Conservation (phyloP, 1,140 invertebrate genomes). For the Drosophila elegans region DNA sequence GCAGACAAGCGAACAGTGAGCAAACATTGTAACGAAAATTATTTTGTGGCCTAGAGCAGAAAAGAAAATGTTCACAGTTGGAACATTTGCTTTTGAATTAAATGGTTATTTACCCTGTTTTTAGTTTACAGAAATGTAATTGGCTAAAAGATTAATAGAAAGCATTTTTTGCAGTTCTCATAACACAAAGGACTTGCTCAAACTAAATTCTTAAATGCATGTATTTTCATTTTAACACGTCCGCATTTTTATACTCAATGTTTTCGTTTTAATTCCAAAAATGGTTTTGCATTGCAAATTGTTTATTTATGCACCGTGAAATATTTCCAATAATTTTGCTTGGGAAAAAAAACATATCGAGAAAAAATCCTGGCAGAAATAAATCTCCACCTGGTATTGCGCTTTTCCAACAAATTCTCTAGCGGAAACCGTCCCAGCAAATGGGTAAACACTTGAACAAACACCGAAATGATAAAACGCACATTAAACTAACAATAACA, state of each 20-base stretch:
- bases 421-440: slow-evolving; percentile 9
- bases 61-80: neutral
- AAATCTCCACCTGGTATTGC: slow-evolving; percentile 41
- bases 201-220: slow-evolving; percentile 18
- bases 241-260: slow-evolving; percentile 1
- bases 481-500: slow-evolving; percentile 66
- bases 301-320: slow-evolving; percentile 45
- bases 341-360: slow-evolving; percentile 6
- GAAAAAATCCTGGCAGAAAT: slow-evolving; percentile 29
- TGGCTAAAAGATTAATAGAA: neutral
- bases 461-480: slow-evolving; percentile 58
- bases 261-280: slow-evolving; percentile 7
- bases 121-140: neutral
- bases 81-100: neutral
- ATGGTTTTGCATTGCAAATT: slow-evolving; percentile 37
- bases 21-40: slow-evolving; percentile 29
- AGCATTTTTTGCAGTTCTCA: neutral
- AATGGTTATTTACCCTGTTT: neutral
- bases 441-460: slow-evolving; percentile 54
- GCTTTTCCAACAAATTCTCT: slow-evolving; percentile 5
- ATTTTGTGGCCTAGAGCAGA: slow-evolving; percentile 10
- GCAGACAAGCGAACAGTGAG: slow-evolving; percentile 25
- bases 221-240: slow-evolving; percentile 20
- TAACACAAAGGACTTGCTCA: neutral
- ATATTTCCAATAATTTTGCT: slow-evolving; percentile 24